Evolutionary conservation across 2,888 invertebrate species (phyloP).

Genomic region (Desoria tigrina): DNA sequence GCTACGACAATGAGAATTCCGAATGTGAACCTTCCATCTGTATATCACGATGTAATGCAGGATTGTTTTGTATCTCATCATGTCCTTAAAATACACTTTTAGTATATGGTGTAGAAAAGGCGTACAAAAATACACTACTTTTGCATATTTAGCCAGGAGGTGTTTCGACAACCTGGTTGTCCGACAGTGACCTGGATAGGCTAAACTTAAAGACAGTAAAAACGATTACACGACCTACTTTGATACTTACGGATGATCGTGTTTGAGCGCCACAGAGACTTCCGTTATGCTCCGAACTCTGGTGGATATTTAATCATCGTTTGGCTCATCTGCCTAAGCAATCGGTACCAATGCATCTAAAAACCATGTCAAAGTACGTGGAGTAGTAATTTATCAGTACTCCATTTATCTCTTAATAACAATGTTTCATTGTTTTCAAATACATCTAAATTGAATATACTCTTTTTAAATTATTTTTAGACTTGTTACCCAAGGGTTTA

Average conservation of each 20-base stretch:
- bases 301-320: slow-evolving; percentile 52
- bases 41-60: slow-evolving; percentile 60
- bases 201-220: slow-evolving; percentile 48
- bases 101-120: neutral
- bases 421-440: neutral
- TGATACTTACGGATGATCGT: slow-evolving; percentile 47
- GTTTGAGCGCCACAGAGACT: slow-evolving; percentile 50
- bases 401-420: slow-evolving; percentile 2
- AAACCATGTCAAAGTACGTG: slow-evolving; percentile 48
- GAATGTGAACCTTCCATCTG: slow-evolving; percentile 59
- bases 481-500: slow-evolving; percentile 81
- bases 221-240: slow-evolving; percentile 36
- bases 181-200: slow-evolving; percentile 49
- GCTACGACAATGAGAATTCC: slow-evolving; percentile 62
- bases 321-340: slow-evolving; percentile 45
- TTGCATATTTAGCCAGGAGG: slow-evolving; percentile 47
- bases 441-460: neutral
- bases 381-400: too few species aligned
- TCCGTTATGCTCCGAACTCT: slow-evolving; percentile 48
- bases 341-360: slow-evolving; percentile 46
- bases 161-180: slow-evolving; percentile 50
- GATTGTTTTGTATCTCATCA: too few species aligned
- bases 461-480: slow-evolving; percentile 58
- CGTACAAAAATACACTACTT: slow-evolving; percentile 11
- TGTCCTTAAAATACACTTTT: neutral